These are phyloP conservation scores for Marmota flaviventris DNA, from an alignment of 2,113 vertebrate genomes.

Conservation along the genomic window DNA sequence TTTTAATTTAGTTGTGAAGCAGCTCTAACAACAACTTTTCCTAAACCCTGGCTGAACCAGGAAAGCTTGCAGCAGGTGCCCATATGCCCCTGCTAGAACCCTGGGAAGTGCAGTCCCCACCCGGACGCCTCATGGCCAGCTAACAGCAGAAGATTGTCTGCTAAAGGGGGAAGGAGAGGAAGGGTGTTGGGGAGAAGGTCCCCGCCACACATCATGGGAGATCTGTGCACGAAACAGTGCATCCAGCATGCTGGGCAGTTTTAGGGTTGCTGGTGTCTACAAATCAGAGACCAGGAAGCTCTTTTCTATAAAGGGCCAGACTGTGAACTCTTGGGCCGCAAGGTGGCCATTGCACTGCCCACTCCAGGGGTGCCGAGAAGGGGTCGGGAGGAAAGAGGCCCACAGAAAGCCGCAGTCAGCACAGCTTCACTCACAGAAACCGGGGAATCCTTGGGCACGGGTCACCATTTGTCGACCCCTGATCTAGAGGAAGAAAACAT, in stretches of 20 bases:
- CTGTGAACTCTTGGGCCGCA: not conserved
- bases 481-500: not conserved
- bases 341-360: not conserved
- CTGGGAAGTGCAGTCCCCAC: not conserved
- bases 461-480: not conserved
- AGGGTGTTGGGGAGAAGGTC: not conserved
- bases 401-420: no score
- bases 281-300: not conserved
- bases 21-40: not conserved
- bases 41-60: not conserved
- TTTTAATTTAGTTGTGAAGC: not conserved
- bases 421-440: not conserved
- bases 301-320: not conserved
- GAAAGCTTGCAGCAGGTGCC: not conserved
- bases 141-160: not conserved
- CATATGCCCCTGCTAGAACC: not conserved
- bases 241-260: not conserved
- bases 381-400: not conserved
- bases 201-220: fast-evolving
- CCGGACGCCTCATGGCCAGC: not conserved
- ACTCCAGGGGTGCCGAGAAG: fast-evolving
- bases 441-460: no score
- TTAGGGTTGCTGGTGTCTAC: no score
- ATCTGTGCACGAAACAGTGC: not conserved
- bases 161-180: not conserved